A percentile compares a stretch with the other conserved stretches of the same genome.
These are phyloP conservation scores for Andrena flavipes DNA, from an alignment of 2,888 invertebrate species.

Conservation along the genomic window DNA sequence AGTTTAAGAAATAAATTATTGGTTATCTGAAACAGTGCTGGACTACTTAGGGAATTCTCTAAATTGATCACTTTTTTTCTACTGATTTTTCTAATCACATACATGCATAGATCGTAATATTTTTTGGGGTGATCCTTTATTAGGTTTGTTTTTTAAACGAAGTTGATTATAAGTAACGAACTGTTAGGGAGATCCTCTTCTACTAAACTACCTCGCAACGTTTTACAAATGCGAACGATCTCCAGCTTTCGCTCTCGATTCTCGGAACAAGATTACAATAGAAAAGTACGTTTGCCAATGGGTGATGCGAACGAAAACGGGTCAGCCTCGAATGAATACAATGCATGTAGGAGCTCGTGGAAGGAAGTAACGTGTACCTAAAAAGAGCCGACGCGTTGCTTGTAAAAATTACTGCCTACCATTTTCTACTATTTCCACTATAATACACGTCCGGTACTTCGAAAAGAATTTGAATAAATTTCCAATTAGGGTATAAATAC, in stretches of 20 bases:
- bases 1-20: too few relatives aligned
- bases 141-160: not conserved
- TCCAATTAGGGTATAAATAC: not conserved
- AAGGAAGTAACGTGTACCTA: conserved; percentile 6
- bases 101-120: too few relatives aligned
- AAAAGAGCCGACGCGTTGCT: conserved; percentile 18
- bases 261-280: conserved; percentile 46
- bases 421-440: not conserved
- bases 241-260: conserved; percentile 39
- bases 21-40: too few relatives aligned
- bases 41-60: too few relatives aligned
- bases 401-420: conserved; percentile 12
- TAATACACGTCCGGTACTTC: too few relatives aligned
- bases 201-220: conserved; percentile 1
- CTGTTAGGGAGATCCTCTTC: not conserved
- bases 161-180: not conserved
- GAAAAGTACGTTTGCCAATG: conserved; percentile 46
- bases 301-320: conserved; percentile 42
- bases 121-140: too few relatives aligned
- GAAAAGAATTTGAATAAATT: not conserved
- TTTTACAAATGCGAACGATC: conserved; percentile 20
- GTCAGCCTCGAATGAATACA: conserved; percentile 36
- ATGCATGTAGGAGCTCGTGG: conserved; percentile 25
- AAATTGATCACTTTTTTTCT: too few relatives aligned
- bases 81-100: too few relatives aligned